Percentiles rank a stretch among this genome's conserved stretches.
These are phyloP conservation scores for Cheilosia pagana DNA, from an alignment of 2,888 invertebrate species.

Conservation along the genomic window DNA sequence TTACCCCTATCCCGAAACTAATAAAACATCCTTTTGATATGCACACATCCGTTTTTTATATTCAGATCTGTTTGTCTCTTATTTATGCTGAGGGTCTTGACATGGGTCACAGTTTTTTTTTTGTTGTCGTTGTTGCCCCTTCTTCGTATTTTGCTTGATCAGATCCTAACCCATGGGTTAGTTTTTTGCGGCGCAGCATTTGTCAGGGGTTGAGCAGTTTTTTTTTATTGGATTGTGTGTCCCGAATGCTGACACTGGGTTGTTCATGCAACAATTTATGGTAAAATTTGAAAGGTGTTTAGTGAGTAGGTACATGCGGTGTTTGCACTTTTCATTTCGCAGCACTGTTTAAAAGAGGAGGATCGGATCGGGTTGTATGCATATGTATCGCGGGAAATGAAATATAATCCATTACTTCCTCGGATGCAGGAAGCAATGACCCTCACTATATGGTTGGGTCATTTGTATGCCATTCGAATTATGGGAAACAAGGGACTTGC, in stretches of 20 bases:
- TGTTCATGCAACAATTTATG: constrained; percentile 73
- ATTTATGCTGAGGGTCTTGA: constrained; percentile 74
- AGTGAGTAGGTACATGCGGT: constrained; percentile 22
- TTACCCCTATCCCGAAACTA: constrained; percentile 70
- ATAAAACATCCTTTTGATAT: constrained; percentile 74
- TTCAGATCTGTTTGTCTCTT: constrained; percentile 72
- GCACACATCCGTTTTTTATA: constrained; percentile 75
- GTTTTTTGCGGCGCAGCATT: constrained; percentile 15
- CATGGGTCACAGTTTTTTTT: constrained; percentile 72
- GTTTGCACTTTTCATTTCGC: constrained; percentile 74
- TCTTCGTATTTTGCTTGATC: constrained; percentile 56
- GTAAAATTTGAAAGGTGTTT: constrained; percentile 60
- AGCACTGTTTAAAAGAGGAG: constrained; percentile 35
- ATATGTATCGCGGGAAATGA: constrained; percentile 55
- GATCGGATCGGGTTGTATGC: constrained; percentile 46
- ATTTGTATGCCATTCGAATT: constrained; percentile 32
- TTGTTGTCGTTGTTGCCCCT: constrained; percentile 20
- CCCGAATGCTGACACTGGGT: constrained; percentile 57
- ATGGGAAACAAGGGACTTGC: constrained; percentile 45
- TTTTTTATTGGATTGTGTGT: constrained; percentile 34
- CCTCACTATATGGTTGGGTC: constrained; percentile 42
- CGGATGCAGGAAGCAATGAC: constrained; percentile 62
- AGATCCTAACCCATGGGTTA: constrained; percentile 51
- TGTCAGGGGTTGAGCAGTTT: constrained; percentile 53
- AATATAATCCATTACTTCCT: constrained; percentile 71